Base-by-base conservation (phyloP, 2,797 vertebrate species). In the Paramormyrops hopkinsi region DNA sequence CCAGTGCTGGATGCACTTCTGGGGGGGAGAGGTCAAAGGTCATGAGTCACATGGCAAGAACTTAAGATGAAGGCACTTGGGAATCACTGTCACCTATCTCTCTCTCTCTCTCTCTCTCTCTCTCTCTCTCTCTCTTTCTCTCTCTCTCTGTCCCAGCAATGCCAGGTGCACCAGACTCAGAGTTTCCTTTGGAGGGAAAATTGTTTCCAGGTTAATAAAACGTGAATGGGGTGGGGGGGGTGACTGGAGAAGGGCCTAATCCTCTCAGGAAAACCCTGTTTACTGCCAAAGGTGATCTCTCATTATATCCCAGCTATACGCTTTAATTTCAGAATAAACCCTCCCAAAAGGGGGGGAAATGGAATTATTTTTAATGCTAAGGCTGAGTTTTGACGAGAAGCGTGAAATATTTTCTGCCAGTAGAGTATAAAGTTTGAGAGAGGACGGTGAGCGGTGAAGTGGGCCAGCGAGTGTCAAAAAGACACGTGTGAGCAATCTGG, bases 201-300 rank as follows among this genome's bases (percentile, higher is more conserved):
- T 89, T 89, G 88, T 50, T 85, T 89, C 76, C 88, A 89, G 88
- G 48, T 89, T 89, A 51, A 37, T 62, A 87, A 56, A 56, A 56
- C 33, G 85, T 22, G 22, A 2, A 69, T 44, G 22, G 17, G 17
- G 3, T 8, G 8, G 33, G 41, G 17, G 50, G 69, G 4, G 37
- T 2, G 37, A n/a, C 73, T 79, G 88, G 48, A 7, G 50, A 76
- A 33, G 19, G 29, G 5, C 19, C 37, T 25, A 73, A 37, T 84
- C 54, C 33, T 46, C 19, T 17, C 9, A 22, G 17, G 33, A 79
- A 82, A 88, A 88, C 50, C 76, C 56, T 41, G 44, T 33, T 50
- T 48, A 88, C 56, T 65, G 65, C 48, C 22, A 69, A 37, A 76
- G 53, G 62, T 17, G 17, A 50, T 50, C 87, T 88, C 46, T 76